Evolutionary conservation across 2,888 invertebrate genomes (phyloP), one percentile per base, ranked within the genome.

Genomic region (Alcis repandata): DNA sequence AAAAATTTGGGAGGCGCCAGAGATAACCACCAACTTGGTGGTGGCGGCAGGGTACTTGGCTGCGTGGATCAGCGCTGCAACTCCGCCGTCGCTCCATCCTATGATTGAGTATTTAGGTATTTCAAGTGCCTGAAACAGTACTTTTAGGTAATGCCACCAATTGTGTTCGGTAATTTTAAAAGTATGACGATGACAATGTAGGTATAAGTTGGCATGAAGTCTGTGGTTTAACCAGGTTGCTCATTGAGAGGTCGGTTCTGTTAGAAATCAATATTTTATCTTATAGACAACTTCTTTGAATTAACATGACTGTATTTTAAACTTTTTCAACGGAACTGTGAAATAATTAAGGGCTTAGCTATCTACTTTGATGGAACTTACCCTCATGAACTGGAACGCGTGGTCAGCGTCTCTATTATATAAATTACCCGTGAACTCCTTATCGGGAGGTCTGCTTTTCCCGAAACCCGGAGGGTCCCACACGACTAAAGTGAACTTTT

Each of bases 401-500:
- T 89, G 85, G 19, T 94, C 91, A 6, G 98, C 97, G 92, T 98
- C 98, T 68, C 94, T 94, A 62, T 95, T 94, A 75, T 95, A 96
- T 83, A 97, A 97, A 74, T 97, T 94, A 0, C 91, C 77, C 0
- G 94, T 90, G 82, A 97, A 98, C n/a, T 94, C 90, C 69, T 96
- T 94, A 32, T 95, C 90, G 0, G 97, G 97, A 0, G 98, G 98
- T 68, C 96, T 94, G 65, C 97, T 98, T 67, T 95, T 95, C 0
- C 98, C 98, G 89, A 97, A 98, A 0, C 98, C 98, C 0, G 97
- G 96, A 0, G 98, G 98, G 87, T 98, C 98, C 96, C 96, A 97
- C 0, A 95, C 96, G 8, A 96, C 85, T 22, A 96, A 71, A 0
- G 95, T 96, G 70, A 96, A 95, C 77, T 95, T 94, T 2, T 93